Conservation (phyloP, 2,888 invertebrate genomes). For the Microctonus hyperodae region DNA sequence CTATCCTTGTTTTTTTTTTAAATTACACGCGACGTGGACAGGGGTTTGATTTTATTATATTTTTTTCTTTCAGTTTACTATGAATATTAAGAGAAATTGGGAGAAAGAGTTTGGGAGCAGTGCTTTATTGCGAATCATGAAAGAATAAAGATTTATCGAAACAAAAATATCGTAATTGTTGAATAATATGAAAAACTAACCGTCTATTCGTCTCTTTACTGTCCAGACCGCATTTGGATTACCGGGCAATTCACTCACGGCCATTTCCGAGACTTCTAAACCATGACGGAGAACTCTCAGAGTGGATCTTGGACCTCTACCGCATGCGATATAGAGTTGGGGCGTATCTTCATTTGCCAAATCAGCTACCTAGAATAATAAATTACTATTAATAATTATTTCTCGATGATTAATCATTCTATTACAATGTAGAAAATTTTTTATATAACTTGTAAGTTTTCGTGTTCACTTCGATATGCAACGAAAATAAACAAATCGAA, state of each 20-base stretch:
- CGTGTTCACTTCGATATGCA: conserved; percentile 58
- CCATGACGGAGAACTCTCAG: conserved; percentile 93
- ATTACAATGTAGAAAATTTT: background rate
- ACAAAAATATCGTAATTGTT: background rate
- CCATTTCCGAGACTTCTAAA: conserved; percentile 99
- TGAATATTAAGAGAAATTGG: conserved; percentile 2
- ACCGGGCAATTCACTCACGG: conserved; percentile 98
- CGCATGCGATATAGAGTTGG: conserved; percentile 95
- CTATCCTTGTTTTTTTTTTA: conserved; percentile 40
- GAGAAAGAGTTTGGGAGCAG: too few relatives aligned
- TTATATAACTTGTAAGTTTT: conserved; percentile 46
- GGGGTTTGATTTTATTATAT: background rate
- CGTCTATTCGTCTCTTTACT: conserved; percentile 94
- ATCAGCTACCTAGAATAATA: conserved; percentile 77
- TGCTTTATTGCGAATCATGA: background rate
- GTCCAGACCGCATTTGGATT: conserved; percentile 99
- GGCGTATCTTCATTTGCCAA: conserved; percentile 98
- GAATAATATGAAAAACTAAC: conserved; percentile 70
- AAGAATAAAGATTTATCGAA: too few relatives aligned
- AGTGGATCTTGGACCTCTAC: conserved; percentile 93
- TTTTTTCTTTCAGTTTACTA: conserved; percentile 7
- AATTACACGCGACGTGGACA: conserved; percentile 5
- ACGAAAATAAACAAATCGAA: conserved; percentile 49
- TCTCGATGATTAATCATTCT: background rate
- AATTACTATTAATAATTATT: conserved; percentile 6